These are phyloP conservation scores for Notocelia uddmanniana DNA, from an alignment of 2,888 invertebrate species.

Conservation along the genomic window DNA sequence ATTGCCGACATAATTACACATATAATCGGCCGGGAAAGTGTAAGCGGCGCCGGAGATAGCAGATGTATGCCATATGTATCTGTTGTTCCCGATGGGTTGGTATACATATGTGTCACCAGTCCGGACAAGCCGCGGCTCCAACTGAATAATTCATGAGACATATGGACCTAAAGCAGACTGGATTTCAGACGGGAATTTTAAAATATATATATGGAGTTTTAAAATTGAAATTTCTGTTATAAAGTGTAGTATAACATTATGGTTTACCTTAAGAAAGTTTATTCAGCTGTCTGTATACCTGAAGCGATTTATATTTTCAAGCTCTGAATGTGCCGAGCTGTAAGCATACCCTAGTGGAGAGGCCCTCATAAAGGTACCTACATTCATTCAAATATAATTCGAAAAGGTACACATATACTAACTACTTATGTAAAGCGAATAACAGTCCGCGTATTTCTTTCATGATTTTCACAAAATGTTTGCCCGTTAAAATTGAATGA, in stretches of 20 bases:
- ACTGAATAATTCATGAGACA: slow-evolving; percentile 84
- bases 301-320: slow-evolving; percentile 27
- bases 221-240: slow-evolving; percentile 78
- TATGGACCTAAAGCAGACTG: slow-evolving; percentile 84
- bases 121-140: slow-evolving; percentile 74
- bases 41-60: slow-evolving; percentile 12
- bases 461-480: slow-evolving; percentile 30
- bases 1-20: slow-evolving; percentile 27
- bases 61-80: slow-evolving; percentile 24
- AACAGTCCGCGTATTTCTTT: slow-evolving; percentile 31
- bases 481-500: slow-evolving; percentile 35
- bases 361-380: slow-evolving; percentile 16
- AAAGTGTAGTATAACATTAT: slow-evolving; percentile 64
- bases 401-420: slow-evolving; percentile 13
- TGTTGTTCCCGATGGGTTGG: slow-evolving; percentile 27
- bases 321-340: slow-evolving; percentile 21
- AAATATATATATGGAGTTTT: slow-evolving; percentile 78
- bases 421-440: slow-evolving; percentile 22
- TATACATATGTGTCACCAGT: slow-evolving; percentile 48
- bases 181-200: slow-evolving; percentile 83
- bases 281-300: slow-evolving; percentile 24
- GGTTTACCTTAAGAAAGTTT: slow-evolving; percentile 43
- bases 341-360: slow-evolving; percentile 8
- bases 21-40: slow-evolving; percentile 30
- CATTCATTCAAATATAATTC: slow-evolving; percentile 24